Percentiles rank a stretch among this genome's conserved stretches.
phyloP scores from a whole-genome alignment of 2,888 invertebrate genomes.

The Bursaphelenchus okinawaensis region DNA sequence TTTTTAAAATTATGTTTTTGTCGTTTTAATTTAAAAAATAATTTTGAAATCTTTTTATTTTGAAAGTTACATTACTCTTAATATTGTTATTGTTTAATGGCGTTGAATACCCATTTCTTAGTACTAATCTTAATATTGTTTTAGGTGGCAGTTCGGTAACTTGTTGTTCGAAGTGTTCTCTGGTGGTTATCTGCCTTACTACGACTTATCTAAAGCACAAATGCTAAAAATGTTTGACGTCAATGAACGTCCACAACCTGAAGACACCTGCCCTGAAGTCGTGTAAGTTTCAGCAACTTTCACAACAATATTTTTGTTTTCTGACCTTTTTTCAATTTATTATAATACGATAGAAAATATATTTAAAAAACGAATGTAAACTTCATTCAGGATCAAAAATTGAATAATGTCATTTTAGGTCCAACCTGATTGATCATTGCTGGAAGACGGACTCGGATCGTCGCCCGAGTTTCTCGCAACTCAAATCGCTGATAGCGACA shows the following conservation, averaged over 20 bases:
- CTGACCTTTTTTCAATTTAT: too few relatives aligned
- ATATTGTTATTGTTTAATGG: too few relatives aligned
- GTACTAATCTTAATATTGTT: not conserved
- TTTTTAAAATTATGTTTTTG: not conserved
- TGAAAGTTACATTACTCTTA: too few relatives aligned
- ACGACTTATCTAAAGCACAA: not conserved
- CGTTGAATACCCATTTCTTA: too few relatives aligned
- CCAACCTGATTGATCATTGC: not conserved
- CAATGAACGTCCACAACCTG: not conserved
- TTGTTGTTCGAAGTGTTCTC: constrained; percentile 7
- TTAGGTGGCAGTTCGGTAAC: not conserved
- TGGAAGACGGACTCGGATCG: not conserved
- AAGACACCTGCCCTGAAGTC: not conserved
- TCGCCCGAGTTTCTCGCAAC: not conserved
- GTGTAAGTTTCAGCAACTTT: not conserved
- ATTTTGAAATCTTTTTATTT: too few relatives aligned
- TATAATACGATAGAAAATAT: too few relatives aligned
- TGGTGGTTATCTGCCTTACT: constrained; percentile 3
- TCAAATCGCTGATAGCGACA: not conserved
- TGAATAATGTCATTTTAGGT: not conserved
- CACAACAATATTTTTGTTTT: too few relatives aligned
- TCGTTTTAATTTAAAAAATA: too few relatives aligned
- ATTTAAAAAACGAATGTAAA: too few relatives aligned
- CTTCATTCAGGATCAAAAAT: too few relatives aligned
- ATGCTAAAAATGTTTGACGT: not conserved